Percentiles rank a stretch among this genome's conserved stretches.
phyloP scores from a whole-genome alignment of 2,888 invertebrate genomes.

The Ormyrus thymus region DNA sequence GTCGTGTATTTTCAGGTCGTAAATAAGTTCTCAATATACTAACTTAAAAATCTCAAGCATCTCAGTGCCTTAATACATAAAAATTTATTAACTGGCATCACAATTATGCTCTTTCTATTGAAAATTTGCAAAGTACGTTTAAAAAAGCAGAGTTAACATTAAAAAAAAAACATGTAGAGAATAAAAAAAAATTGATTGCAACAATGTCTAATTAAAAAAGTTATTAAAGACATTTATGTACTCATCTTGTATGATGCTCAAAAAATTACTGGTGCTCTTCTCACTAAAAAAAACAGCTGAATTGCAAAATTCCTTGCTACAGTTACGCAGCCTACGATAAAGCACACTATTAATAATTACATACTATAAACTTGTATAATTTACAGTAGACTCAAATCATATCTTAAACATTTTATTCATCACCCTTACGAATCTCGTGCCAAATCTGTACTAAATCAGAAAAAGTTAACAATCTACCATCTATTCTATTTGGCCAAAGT shows the following conservation, averaged over 20 bases:
- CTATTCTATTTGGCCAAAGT: slow-evolving; percentile 39
- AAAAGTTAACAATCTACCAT: neutral
- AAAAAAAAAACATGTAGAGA: slow-evolving; percentile 50
- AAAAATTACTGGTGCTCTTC: slow-evolving; percentile 64
- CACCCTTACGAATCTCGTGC: slow-evolving; percentile 29
- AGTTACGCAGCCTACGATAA: slow-evolving; percentile 14
- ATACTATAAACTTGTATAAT: slow-evolving; percentile 12
- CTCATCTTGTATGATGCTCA: slow-evolving; percentile 60
- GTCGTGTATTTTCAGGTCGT: slow-evolving; percentile 10
- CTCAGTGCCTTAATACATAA: slow-evolving; percentile 68
- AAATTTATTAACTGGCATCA: slow-evolving; percentile 5
- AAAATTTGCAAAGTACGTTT: slow-evolving; percentile 57
- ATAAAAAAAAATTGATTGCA: slow-evolving; percentile 54
- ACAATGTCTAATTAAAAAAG: neutral
- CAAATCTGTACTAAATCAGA: slow-evolving; percentile 23
- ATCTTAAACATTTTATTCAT: neutral
- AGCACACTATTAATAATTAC: slow-evolving; percentile 9
- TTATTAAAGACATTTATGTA: no score
- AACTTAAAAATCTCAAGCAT: slow-evolving; percentile 37
- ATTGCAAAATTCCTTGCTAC: slow-evolving; percentile 5
- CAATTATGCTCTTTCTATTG: slow-evolving; percentile 5
- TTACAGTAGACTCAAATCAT: slow-evolving; percentile 21
- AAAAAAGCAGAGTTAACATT: slow-evolving; percentile 46
- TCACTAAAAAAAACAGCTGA: slow-evolving; percentile 11
- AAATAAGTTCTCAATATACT: neutral